Base-by-base conservation (phyloP, 2,888 invertebrate species). In the Gandaritis pyraliata region DNA sequence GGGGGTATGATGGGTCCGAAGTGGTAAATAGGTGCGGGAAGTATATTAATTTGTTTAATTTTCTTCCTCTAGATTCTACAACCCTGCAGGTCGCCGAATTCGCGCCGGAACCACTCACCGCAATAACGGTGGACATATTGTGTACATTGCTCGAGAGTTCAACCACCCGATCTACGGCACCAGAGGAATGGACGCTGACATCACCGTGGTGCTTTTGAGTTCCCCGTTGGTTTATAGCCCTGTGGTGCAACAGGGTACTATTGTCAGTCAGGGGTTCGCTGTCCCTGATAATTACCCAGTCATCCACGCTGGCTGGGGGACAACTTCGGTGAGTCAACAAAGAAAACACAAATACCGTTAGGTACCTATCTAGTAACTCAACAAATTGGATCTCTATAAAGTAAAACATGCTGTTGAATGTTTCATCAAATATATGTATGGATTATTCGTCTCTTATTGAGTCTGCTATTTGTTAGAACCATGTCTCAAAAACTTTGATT, bases 271-370 rank as follows among this genome's bases (percentile, higher is more conserved):
- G 12, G 72, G 72, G 0, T 51, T 64, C 3, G 2, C 39, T 0
- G 29, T 78, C 11, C 71, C 73, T 16, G 50, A 50, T 5, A 61
- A 70, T 18, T 3, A 55, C 1, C 70, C 78, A 0, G 81, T 81
- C 0, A 61, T 73, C 1, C 77, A 77, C 39, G 75, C 76, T 46
- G 82, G 83, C 6, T 83, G 82, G 81, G 82, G 82, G 0, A 18
- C 64, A 0, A 70, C 68, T 29, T 4, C 58, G 8, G 81, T 82
- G 51, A 74, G 74, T 72, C 10, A 18, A 10, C 1, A 16, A 15
- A 33, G 8, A 33, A 2, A 33, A 33, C 10, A 33, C 33, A 11
- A 10, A 8, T 11, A 33, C 10, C 10, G 2, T 33, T 30, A 10
- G 3, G 30, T 33, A 33, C 8, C 0, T 23, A 23, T 23, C 23